phyloP scores from a whole-genome alignment of 2,888 invertebrate genomes.

The Ochlodes sylvanus region DNA sequence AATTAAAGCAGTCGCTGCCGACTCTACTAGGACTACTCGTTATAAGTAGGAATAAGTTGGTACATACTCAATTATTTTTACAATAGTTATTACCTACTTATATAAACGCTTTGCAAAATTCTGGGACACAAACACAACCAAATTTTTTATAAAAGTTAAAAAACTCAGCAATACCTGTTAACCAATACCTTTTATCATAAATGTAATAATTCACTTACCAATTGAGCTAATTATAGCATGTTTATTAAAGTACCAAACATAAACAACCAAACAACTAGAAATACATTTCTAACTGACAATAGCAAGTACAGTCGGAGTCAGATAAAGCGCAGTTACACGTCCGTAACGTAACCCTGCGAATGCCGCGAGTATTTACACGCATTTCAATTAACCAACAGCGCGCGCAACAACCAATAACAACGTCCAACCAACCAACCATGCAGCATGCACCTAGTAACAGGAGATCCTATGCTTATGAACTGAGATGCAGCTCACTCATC shows the following conservation, averaged over 20 bases:
- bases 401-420: conserved; percentile 65
- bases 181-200: too few species aligned
- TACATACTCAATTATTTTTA: too few species aligned
- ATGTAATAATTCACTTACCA: not conserved
- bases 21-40: too few species aligned
- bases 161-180: too few species aligned
- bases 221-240: not conserved
- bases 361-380: conserved; percentile 74
- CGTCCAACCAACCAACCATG: conserved; percentile 54
- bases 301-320: conserved; percentile 2
- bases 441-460: conserved; percentile 54
- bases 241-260: not conserved
- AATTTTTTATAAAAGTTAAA: too few species aligned
- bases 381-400: conserved; percentile 78
- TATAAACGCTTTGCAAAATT: too few species aligned
- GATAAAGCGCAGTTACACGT: conserved; percentile 25
- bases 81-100: too few species aligned
- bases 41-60: too few species aligned
- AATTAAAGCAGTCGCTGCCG: too few species aligned
- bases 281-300: conserved; percentile 12
- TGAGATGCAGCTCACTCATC: not conserved
- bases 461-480: not conserved
- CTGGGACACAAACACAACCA: too few species aligned
- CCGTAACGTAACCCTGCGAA: conserved; percentile 50
- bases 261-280: conserved; percentile 1